Conservation (phyloP, 2,113 vertebrate genomes). For the Noctilio leporinus region DNA sequence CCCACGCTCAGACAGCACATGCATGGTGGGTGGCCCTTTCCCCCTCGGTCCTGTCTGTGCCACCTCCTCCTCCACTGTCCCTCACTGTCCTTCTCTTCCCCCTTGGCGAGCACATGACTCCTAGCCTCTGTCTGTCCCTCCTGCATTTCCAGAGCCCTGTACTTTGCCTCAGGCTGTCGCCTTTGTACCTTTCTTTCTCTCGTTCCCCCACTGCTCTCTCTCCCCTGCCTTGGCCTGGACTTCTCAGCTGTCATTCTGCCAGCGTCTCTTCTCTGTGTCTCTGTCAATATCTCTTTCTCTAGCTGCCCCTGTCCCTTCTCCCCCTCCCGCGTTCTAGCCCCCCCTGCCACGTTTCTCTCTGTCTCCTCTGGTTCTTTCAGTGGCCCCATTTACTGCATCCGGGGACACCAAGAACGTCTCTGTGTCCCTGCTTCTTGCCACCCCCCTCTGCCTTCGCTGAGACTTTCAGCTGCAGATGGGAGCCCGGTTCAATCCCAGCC, state of each 20-base stretch:
- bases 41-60: neutral
- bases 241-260: neutral
- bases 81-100: rapidly evolving
- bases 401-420: conserved; percentile 50
- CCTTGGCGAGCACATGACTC: neutral
- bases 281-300: conserved; percentile 47
- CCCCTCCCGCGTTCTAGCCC: neutral
- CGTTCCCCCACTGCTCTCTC: neutral
- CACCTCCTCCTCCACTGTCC: neutral
- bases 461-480: conserved; percentile 70
- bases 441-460: neutral
- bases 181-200: neutral
- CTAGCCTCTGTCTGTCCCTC: rapidly evolving
- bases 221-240: neutral
- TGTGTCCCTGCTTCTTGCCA: neutral
- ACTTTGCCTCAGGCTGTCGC: neutral
- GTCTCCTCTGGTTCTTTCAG: conserved; percentile 50
- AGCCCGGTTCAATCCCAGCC: conserved; percentile 74
- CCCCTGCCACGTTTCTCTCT: conserved; percentile 10
- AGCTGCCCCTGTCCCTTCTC: neutral
- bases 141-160: neutral
- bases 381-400: conserved; percentile 57
- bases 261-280: neutral
- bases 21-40: neutral
- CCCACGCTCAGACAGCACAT: rapidly evolving